Percentiles rank a stretch among this genome's conserved stretches.
Evolutionary conservation across 2,113 vertebrate species (phyloP).

Genomic region (Semicossyphus pulcher): DNA sequence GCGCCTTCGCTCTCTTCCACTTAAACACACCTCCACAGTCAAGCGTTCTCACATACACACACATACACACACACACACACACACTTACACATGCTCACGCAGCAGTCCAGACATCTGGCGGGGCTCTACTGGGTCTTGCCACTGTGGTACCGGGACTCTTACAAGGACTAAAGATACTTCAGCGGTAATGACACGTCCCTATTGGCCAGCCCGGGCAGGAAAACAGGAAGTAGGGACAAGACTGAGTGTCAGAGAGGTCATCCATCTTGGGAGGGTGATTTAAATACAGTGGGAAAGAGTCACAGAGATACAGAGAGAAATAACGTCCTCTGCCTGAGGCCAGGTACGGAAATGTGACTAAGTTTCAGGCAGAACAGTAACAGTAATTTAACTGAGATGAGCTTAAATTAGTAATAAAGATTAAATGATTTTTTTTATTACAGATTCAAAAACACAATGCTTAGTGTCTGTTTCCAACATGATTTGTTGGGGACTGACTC

Average conservation of each 20-base stretch:
- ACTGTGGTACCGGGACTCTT: conserved; percentile 63
- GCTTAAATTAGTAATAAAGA: not conserved
- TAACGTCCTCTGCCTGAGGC: conserved; percentile 34
- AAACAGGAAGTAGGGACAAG: conserved; percentile 73
- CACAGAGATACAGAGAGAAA: conserved; percentile 32
- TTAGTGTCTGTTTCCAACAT: not conserved
- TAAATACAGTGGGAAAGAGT: conserved; percentile 75
- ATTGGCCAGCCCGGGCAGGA: conserved; percentile 63
- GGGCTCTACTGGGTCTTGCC: conserved; percentile 70
- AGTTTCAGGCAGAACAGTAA: conserved; percentile 19
- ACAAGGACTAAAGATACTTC: conserved; percentile 78
- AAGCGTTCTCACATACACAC: conserved; percentile 24
- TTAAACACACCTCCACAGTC: conserved; percentile 18
- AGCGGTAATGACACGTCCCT: conserved; percentile 79
- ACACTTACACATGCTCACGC: conserved; percentile 48
- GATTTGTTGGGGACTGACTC: not conserved
- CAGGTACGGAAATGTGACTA: conserved; percentile 26
- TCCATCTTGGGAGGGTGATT: conserved; percentile 66
- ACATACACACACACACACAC: conserved; percentile 35
- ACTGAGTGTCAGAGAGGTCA: conserved; percentile 61
- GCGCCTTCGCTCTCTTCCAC: conserved; percentile 34
- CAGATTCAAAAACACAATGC: not conserved
- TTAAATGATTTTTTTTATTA: too few species aligned
- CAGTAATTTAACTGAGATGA: not conserved
- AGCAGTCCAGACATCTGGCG: conserved; percentile 80